Evolutionary conservation across 2,113 vertebrate genomes (phyloP), one percentile per base, ranked within the genome.

Genomic region (Boulengeromyrus knoepffleri): DNA sequence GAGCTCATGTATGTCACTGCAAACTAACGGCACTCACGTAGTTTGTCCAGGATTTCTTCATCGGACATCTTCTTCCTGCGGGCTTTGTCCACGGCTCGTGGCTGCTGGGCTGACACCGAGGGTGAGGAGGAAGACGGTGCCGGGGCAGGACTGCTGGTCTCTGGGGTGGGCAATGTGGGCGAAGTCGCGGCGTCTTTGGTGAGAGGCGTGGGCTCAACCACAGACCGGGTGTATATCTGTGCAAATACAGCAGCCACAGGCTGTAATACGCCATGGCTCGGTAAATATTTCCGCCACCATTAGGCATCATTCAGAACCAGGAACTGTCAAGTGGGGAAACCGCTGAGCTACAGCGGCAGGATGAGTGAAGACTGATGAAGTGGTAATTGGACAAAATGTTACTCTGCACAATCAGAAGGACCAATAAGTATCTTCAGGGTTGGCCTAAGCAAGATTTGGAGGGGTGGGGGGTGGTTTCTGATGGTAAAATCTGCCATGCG

Each of bases 41-140:
- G 94, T 96, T 99, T 99, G 94, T 99, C 98, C 93, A 99, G 93
- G 92, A 99, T 99, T 94, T 99, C 98, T 91, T 99, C 98, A 27
- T 99, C 98, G 0, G 98, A 97, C 98, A 99, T 99, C 95, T 99
- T 99, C 94, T 99, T 99, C 94, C 99, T 99, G 95, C 97, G 97
- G 58, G 95, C 95, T 92, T 99, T 99, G 93, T 99, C 98, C 0
- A 93, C 92, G 85, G 94, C 96, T 90, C 96, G 97, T 45, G 95
- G 95, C 90, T 24, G 74, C 12, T 56, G 74, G 74, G 88, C 45
- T 13, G 89, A 39, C 47, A 77, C 77, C 0, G 77, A 84, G 31
- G 89, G 24, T 3, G 89, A 84, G 36, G 89, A 84, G n/a, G 74
- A 89, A 49, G 50, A 46, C 4, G 74, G 36, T 1, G 70, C 46